Base-by-base conservation (phyloP, 1,140 invertebrate genomes). In the Drosophila ironensis region DNA sequence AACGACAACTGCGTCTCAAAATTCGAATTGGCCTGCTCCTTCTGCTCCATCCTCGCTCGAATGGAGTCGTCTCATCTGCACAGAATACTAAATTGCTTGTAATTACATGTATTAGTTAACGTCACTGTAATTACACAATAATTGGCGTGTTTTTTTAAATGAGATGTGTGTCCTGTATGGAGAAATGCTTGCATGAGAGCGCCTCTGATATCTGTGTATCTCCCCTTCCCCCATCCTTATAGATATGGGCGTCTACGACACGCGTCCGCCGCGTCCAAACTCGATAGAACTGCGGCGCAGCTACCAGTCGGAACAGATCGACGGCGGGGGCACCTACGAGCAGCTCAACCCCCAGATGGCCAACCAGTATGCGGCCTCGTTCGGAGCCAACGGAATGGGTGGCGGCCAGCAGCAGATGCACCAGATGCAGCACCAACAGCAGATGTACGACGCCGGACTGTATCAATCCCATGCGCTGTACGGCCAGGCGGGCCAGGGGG, bases 271-370 rank as follows among this genome's bases (percentile, higher is more conserved):
- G 2, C 91, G 95, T 71, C 95, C 95, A 4, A 95, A 94, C 88
- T 95, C 95, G 35, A 95, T 96, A 56, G 95, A 96, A 84, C 90
- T 96, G 24, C 91, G 93, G 68, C 90, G 93, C 50, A 94, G 92
- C 71, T 95, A 95, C 84, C 91, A 92, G 3, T 47, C 86, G 4
- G 93, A 94, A 63, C 91, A 92, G 12, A 91, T 93, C 24, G 92
- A 93, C 72, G 91, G 90, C 9, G n/a, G n/a, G n/a, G 78, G 87
- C 11, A 88, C 84, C 28, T 90, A 90, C 72, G 90, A 90, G 9
- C 73, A 57, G 35, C 44, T 84, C 16, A 66, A 48, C 72, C 89
- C 89, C 24, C 87, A 88, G 52, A 45, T 57, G 41, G 67, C 41
- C 2, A 78, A 64, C 40, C 86, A 82, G 25, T 84, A 89, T 59